These are phyloP conservation scores for Sebastes melanostomus DNA, from an alignment of 2,797 vertebrate species.

Conservation along the genomic window DNA sequence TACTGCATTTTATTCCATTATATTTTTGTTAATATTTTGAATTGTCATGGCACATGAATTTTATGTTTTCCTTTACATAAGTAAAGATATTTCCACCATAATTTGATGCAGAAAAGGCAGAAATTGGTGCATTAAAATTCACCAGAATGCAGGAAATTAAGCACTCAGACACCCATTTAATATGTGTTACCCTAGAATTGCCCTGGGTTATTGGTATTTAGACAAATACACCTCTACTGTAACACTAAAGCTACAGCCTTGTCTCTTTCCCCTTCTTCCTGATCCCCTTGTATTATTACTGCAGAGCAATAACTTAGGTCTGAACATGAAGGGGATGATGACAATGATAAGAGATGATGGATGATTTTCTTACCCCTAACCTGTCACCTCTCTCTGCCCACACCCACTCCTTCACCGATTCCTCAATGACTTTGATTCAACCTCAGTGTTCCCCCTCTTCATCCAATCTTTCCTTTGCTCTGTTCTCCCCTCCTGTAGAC, in stretches of 20 bases:
- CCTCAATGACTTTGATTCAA: constrained; percentile 9
- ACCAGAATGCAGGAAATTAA: no score
- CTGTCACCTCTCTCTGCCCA: constrained; percentile 11
- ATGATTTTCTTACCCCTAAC: constrained; percentile 10
- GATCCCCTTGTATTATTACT: neutral
- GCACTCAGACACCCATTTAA: no score
- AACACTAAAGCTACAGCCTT: neutral
- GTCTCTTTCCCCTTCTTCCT: neutral
- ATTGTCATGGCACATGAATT: no score
- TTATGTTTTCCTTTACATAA: no score
- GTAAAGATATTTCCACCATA: no score
- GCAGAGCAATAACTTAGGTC: neutral
- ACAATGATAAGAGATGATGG: constrained; percentile 28
- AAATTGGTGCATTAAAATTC: no score
- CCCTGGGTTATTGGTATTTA: neutral
- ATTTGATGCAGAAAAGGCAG: no score
- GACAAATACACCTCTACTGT: neutral
- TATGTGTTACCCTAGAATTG: no score
- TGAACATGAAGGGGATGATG: constrained; percentile 15
- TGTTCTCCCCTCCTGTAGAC: constrained; percentile 72
- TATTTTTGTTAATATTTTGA: no score
- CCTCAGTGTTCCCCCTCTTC: neutral
- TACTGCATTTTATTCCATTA: no score
- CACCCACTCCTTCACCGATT: neutral
- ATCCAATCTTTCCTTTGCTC: neutral